Evolutionary conservation across 2,888 invertebrate species (phyloP), one percentile per base, ranked within the genome.

Genomic region (Lapara coniferarum): DNA sequence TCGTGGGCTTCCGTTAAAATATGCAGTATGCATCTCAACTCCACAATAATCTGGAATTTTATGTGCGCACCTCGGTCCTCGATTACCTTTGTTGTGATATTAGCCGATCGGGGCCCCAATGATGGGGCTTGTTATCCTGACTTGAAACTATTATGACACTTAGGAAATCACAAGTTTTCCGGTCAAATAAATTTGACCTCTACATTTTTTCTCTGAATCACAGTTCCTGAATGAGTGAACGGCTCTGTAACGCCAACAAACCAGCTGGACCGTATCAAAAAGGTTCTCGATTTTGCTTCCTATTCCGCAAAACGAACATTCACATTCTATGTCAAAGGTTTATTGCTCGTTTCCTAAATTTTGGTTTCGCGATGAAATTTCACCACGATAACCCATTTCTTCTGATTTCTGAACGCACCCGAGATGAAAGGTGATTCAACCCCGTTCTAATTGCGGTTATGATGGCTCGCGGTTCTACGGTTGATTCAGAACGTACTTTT

Each of bases 401-500:
- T 67, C 37, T 8, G 37, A 37, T 37, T 56, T 55, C 19, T 25
- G 66, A 66, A 44, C 25, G 19, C 58, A 56, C 59, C 49, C 70
- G n/a, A 69, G 49, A 68, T 56, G 12, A 71, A 71, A 74, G 72
- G 71, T 76, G 73, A 77, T 71, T 78, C 74, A 80, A 74, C 74
- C 69, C 59, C 68, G 73, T 46, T 67, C 75, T 75, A 77, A 78
- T 76, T 79, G 73, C 73, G 77, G 69, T 74, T 37, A 14, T 63
- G 13, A 46, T 58, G 46, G 59, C n/a, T 46, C n/a, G 13, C 49
- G 19, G 46, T 49, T 19, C 63, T 71, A 70, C 71, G 68, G 68
- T 73, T 72, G 55, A 67, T 71, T 75, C 71, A 71, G 73, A 67
- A 53, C 68, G 66, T 58, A 46, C 59, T 68, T 70, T 71, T 68